Percentiles rank a stretch among this genome's conserved stretches.
Evolutionary conservation across 2,797 vertebrate genomes (phyloP).

Genomic region (Aphelocoma californica): DNA sequence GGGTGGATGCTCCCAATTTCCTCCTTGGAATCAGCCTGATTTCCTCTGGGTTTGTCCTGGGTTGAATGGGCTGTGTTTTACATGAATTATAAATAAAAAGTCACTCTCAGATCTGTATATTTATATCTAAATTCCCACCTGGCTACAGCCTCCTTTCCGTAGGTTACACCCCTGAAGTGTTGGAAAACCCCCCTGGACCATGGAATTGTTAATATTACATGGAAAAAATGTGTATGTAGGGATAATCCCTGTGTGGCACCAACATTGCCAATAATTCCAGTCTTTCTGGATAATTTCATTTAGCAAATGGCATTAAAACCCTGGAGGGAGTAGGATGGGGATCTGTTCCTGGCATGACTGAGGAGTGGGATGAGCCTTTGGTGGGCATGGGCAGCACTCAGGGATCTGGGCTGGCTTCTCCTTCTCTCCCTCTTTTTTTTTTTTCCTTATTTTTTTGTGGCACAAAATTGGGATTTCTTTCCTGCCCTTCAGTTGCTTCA

Average conservation of each 20-base stretch:
- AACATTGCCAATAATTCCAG: neutral
- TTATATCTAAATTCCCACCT: neutral
- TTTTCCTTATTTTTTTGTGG: neutral
- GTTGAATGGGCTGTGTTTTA: neutral
- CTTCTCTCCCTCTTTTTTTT: neutral
- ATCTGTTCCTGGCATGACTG: neutral
- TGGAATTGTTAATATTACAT: neutral
- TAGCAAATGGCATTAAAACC: neutral
- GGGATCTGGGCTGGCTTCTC: neutral
- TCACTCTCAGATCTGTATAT: neutral
- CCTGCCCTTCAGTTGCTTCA: neutral
- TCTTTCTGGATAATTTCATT: neutral
- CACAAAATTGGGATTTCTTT: neutral
- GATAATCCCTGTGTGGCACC: neutral
- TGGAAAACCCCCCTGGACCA: neutral
- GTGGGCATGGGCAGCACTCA: fast-evolving
- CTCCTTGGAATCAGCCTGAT: neutral
- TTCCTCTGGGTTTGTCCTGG: neutral
- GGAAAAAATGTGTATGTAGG: fast-evolving
- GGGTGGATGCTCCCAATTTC: neutral
- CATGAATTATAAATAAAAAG: neutral
- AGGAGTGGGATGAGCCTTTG: neutral
- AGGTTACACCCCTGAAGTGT: neutral
- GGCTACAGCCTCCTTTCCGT: neutral
- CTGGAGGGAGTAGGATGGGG: too few species aligned